Percentiles rank a stretch among this genome's conserved stretches.
phyloP scores from a whole-genome alignment of 2,888 invertebrate species.

The Prosopocoilus inquinatus region DNA sequence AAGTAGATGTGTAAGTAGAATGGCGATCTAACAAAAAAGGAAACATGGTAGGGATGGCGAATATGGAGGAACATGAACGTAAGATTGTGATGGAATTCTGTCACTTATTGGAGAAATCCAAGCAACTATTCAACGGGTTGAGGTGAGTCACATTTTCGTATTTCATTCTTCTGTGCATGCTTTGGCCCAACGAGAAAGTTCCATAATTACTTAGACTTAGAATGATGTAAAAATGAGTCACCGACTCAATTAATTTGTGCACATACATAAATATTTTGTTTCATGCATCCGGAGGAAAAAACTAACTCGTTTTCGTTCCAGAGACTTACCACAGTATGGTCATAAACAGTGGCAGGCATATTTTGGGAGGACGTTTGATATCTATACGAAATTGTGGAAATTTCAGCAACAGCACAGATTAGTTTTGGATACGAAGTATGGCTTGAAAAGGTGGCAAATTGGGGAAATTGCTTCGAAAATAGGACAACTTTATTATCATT shows the following conservation, averaged over 20 bases:
- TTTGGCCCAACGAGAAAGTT: too few relatives aligned
- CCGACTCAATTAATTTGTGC: too few relatives aligned
- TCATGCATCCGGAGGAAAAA: too few relatives aligned
- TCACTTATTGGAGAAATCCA: slow-evolving; percentile 93
- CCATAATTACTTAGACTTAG: too few relatives aligned
- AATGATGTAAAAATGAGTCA: too few relatives aligned
- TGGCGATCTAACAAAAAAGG: slow-evolving; percentile 8
- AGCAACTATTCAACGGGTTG: slow-evolving; percentile 94
- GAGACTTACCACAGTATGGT: slow-evolving; percentile 95
- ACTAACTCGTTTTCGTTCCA: slow-evolving; percentile 48
- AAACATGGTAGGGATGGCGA: slow-evolving; percentile 73
- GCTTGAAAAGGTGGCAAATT: slow-evolving; percentile 96
- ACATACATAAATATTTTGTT: too few relatives aligned
- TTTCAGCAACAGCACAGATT: slow-evolving; percentile 95
- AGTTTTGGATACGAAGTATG: slow-evolving; percentile 89
- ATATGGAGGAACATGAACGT: slow-evolving; percentile 82
- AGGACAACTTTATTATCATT: slow-evolving; percentile 97
- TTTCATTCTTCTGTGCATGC: too few relatives aligned
- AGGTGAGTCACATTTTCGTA: slow-evolving; percentile 57
- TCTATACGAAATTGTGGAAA: slow-evolving; percentile 97
- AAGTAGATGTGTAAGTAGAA: neutral
- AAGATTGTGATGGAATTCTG: slow-evolving; percentile 95
- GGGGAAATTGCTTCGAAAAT: slow-evolving; percentile 98
- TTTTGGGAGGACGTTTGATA: slow-evolving; percentile 95
- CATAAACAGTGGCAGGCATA: slow-evolving; percentile 98